A percentile compares a stretch with the other conserved stretches of the same genome.
These are phyloP conservation scores for roundworm (Caenorhabditis elegans) DNA, from an alignment of 1,140 invertebrate genomes.

Conservation along the genomic window WBcel235 BX284606.5:12268501-12269000, in stretches of 20 bases:
- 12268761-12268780: constrained; percentile 32
- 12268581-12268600: not conserved
- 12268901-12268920: no score
- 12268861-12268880: no score
- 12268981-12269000: no score
- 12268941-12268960: no score
- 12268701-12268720: not conserved
- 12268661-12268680: not conserved
- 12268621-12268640: not conserved
- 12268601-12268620: not conserved
- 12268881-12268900: no score
- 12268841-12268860: no score
- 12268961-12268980: no score
- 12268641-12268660: not conserved
- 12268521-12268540: constrained; percentile 63
- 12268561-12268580: constrained; percentile 4
- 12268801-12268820: no score
- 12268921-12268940: no score
- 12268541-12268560: constrained; percentile 61
- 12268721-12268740: not conserved
- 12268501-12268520: constrained; percentile 65
- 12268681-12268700: not conserved
- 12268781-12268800: no score
- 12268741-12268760: constrained; percentile 26
- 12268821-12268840: no score